Base-by-base conservation (phyloP, 53 echinoderm and acorn worm species). In the Astropecten irregularis region DNA sequence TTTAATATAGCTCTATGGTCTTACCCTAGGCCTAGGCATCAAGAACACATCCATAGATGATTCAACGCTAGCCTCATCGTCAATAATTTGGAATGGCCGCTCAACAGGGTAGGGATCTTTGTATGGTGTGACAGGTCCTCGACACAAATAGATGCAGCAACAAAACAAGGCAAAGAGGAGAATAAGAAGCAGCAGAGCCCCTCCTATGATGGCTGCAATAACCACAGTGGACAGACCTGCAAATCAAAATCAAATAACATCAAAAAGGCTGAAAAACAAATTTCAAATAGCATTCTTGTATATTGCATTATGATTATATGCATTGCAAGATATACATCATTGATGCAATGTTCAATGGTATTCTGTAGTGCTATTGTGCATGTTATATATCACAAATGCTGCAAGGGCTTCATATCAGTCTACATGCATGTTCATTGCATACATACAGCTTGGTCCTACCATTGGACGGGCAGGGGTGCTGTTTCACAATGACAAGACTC, bases 41-140 rank as follows among this genome's bases (percentile, higher is more conserved):
- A 79, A 61, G 48, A 79, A 62, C 10, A 79, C 47, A 22, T 79
- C 79, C 79, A 79, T 59, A 10, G 79, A 79, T 5, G 79, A 79
- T 28, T 34, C 79, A 1, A 48, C 79, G 62, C 79, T 79, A 1
- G 46, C 79, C 20, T 79, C 48, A 32, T 79, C 79, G 25, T 79
- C 79, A 1, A 62, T 16, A 56, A 59, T 59, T 16, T 76, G 63
- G 49, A 79, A 79, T 8, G 61, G 76, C 8, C 76, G 39, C 56
- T 59, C 40, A 40, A 40, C 16, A 8, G 74, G 74, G 62, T 79
- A 79, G 10, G 30, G 27, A 27, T 46, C 63, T 44, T 68, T 68
- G 46, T 42, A 46, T 32, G 60, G 79, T 14, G 46, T 18, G 4
- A 49, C 23, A 18, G 67, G 42, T 15, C 16, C 20, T 3, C 34